Percentiles rank a stretch among this genome's conserved stretches.
Evolutionary conservation across 2,113 vertebrate genomes (phyloP).

Genomic region (Ranitomeya imitator): DNA sequence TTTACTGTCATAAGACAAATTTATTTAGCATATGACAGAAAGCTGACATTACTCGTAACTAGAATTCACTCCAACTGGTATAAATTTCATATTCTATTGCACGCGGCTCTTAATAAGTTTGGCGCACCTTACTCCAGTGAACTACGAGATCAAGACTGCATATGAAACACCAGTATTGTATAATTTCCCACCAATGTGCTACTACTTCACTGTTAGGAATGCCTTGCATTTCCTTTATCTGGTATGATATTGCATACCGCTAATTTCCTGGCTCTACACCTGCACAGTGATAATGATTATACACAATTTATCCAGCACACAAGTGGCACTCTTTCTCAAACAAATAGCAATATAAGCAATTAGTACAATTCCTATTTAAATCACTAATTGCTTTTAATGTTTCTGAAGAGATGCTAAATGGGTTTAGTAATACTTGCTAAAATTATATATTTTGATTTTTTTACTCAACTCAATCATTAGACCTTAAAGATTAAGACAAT

Average conservation of each 20-base stretch:
- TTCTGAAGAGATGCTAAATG: constrained; percentile 49
- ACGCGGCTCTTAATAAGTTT: too few species aligned
- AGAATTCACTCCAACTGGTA: too few species aligned
- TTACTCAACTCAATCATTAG: constrained; percentile 32
- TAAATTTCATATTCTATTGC: too few species aligned
- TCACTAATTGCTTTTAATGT: constrained; percentile 54
- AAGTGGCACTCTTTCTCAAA: constrained; percentile 50
- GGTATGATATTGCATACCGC: constrained; percentile 25
- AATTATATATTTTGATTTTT: constrained; percentile 49
- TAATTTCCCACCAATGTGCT: too few species aligned
- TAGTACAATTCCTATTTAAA: constrained; percentile 53
- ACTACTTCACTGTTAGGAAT: neutral
- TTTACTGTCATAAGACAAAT: too few species aligned
- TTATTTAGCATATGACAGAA: too few species aligned
- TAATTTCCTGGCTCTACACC: constrained; percentile 25
- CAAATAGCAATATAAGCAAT: constrained; percentile 53
- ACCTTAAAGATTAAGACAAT: constrained; percentile 47
- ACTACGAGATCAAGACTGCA: too few species aligned
- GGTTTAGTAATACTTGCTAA: constrained; percentile 51
- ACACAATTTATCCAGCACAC: constrained; percentile 52
- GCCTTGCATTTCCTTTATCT: constrained; percentile 13
- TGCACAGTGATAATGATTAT: constrained; percentile 47
- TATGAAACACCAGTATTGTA: too few species aligned
- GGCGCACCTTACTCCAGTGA: too few species aligned
- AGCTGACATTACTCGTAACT: too few species aligned